Percentiles rank a stretch among this genome's conserved stretches.
phyloP scores from a whole-genome alignment of 1,140 invertebrate genomes.

The Lepidurus apus region DNA sequence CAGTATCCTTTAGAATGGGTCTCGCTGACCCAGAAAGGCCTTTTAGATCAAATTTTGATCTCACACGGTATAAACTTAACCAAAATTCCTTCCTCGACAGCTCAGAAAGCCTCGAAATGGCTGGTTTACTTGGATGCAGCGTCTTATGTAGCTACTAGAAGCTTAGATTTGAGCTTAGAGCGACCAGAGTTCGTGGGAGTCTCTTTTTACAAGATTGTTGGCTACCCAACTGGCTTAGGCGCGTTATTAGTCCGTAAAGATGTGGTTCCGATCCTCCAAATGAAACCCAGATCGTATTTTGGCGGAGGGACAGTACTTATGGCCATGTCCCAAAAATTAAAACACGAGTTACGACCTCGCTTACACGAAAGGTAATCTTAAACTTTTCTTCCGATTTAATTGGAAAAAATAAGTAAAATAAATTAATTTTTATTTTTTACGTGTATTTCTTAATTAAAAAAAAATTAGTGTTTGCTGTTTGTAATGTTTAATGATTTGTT shows the following conservation, averaged over 20 bases:
- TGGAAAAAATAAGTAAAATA: constrained; percentile 22
- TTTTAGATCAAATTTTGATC: constrained; percentile 44
- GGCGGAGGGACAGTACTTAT: constrained; percentile 88
- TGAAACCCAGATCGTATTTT: constrained; percentile 72
- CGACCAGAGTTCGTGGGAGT: constrained; percentile 84
- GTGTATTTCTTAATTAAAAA: too few species aligned
- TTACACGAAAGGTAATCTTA: constrained; percentile 62
- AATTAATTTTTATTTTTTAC: constrained; percentile 8
- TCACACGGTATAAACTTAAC: constrained; percentile 10
- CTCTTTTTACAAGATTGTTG: constrained; percentile 98
- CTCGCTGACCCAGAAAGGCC: constrained; percentile 56
- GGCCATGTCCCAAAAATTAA: constrained; percentile 60
- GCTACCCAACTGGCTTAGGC: constrained; percentile 90
- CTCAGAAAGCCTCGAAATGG: constrained; percentile 54
- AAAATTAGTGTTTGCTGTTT: background rate
- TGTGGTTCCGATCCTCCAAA: constrained; percentile 48
- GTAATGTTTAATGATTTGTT: background rate
- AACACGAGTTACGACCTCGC: constrained; percentile 59
- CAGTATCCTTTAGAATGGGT: constrained; percentile 80
- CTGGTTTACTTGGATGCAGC: constrained; percentile 84
- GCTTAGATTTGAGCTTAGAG: constrained; percentile 62
- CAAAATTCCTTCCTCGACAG: constrained; percentile 35
- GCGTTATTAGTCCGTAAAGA: constrained; percentile 72
- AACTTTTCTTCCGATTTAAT: constrained; percentile 27
- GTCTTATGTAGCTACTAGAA: constrained; percentile 68